Evolutionary conservation across 2,888 invertebrate species (phyloP), one percentile per base, ranked within the genome.

Genomic region (Hecatera dysodea): DNA sequence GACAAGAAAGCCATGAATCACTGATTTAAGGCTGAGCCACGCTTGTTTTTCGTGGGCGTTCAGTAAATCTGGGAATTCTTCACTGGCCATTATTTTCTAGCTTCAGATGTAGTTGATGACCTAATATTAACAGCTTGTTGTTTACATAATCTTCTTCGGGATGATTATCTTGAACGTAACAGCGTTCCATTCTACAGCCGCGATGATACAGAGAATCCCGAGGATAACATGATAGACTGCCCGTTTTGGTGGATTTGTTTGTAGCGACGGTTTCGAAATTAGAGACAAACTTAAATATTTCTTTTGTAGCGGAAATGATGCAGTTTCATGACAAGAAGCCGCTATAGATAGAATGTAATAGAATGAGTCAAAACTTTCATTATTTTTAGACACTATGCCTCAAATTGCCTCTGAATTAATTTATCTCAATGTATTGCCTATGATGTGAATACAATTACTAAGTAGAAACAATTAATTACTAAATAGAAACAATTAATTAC

Each of bases 131-230:
- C 63, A 63, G 63, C 52, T 63, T 77, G 77, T 77, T 77, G 74
- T 66, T 74, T 78, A 50, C 78, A 73, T 50, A 78, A 78, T 66
- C 64, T 78, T 50, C 65, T 78, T 64, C 60, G 73, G 6, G 68
- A 73, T 68, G 68, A 68, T 65, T 73, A 68, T 60, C 68, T 73
- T 44, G 68, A 73, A 65, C 42, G 60, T 46, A 65, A 68, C 42
- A 60, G 59, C 48, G 52, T 72, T 63, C 63, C 72, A 67, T n/a
- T n/a, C n/a, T n/a, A n/a, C n/a, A n/a, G n/a, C n/a, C 67, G 63
- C 39, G 46, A 65, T 65, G 42, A 55, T 39, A 46, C 50, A 67
- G 44, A 44, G 52, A 66, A 72, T 48, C 53, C 67, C 44, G 63
- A 63, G 36, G 63, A 36, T 67, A 48, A 72, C 63, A 63, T 63